Conservation (phyloP, 2,113 vertebrate genomes). For the Bubo blakistoni region DNA sequence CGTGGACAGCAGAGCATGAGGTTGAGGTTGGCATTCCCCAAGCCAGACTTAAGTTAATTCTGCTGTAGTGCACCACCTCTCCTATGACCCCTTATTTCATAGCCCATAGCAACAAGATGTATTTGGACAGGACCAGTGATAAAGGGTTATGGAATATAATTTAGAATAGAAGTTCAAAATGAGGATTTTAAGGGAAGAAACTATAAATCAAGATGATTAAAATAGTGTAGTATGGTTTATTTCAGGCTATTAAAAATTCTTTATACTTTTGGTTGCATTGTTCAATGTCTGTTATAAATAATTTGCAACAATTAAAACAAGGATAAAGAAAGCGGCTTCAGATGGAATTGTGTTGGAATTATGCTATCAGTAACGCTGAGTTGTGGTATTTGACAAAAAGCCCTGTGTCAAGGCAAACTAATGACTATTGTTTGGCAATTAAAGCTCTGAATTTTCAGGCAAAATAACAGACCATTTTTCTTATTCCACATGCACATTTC, state of each 20-base stretch:
- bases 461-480: not conserved
- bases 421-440: constrained; percentile 44
- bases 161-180: not conserved
- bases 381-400: constrained; percentile 23
- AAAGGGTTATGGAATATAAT: not conserved
- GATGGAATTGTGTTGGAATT: not conserved
- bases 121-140: not conserved
- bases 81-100: not conserved
- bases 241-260: not conserved
- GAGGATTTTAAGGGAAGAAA: not conserved
- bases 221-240: not conserved
- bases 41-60: not conserved
- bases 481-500: not conserved
- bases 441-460: constrained; percentile 16
- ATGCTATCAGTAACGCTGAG: not conserved
- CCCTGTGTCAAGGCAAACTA: constrained; percentile 15
- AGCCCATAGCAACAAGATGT: not conserved
- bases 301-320: not conserved
- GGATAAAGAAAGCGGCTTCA: not conserved
- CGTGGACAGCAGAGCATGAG: not conserved
- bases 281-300: not conserved
- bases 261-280: not conserved
- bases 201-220: not conserved
- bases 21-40: not conserved
- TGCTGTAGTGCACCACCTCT: not conserved